A percentile compares a stretch with the other conserved stretches of the same genome.
Conservation (phyloP, 2,113 vertebrate genomes). For the Condylura cristata region DNA sequence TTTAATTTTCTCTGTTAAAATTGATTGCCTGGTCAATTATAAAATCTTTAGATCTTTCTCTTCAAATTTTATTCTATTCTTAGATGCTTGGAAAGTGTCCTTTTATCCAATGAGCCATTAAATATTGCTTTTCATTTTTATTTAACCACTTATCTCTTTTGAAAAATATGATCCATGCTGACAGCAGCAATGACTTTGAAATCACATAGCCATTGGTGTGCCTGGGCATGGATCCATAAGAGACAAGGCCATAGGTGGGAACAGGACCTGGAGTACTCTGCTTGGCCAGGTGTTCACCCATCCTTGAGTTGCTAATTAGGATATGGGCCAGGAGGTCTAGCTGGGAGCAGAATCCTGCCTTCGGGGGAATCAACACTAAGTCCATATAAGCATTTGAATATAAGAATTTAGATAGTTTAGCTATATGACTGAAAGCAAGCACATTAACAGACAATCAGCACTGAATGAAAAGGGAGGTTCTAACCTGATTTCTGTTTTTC, state of each 20-base stretch:
- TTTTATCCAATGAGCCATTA: neutral
- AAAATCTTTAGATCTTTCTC: neutral
- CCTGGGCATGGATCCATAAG: neutral
- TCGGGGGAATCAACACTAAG: neutral
- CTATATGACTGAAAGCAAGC: accelerated
- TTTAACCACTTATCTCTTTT: neutral
- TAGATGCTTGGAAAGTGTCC: neutral
- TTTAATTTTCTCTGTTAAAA: neutral
- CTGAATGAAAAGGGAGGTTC: neutral
- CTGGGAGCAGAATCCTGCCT: neutral
- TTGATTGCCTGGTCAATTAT: neutral
- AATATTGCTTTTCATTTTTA: neutral
- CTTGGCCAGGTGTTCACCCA: no score
- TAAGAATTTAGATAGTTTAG: neutral
- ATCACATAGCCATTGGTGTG: neutral
- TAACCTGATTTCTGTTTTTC: neutral
- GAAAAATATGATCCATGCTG: neutral
- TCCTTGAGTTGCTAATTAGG: neutral
- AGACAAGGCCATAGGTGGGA: neutral
- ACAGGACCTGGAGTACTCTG: neutral
- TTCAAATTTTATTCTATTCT: neutral
- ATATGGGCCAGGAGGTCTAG: neutral
- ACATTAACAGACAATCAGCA: neutral
- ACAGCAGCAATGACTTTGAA: neutral
- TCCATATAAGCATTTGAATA: neutral